These are phyloP conservation scores for Synanceia verrucosa DNA, from an alignment of 2,797 vertebrate species.

Conservation along the genomic window DNA sequence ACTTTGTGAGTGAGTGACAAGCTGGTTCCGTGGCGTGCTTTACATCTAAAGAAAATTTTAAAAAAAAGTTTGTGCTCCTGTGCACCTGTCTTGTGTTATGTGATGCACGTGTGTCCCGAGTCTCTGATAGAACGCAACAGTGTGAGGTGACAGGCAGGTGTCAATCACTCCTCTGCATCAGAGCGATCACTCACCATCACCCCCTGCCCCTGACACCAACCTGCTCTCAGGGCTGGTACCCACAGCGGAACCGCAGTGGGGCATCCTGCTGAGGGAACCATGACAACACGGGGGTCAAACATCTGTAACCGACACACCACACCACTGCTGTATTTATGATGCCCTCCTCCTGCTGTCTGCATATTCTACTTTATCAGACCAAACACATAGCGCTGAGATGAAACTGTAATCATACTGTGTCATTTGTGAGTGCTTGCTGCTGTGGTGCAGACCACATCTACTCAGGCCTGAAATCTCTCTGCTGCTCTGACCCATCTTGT, in stretches of 20 bases:
- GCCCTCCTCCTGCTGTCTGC: background rate
- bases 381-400: background rate
- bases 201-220: conserved; percentile 68
- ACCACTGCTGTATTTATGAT: conserved; percentile 8
- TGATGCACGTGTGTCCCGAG: conserved; percentile 34
- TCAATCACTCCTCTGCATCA: conserved; percentile 57
- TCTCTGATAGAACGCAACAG: conserved; percentile 39
- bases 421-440: background rate
- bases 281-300: conserved; percentile 74
- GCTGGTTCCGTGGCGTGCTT: conserved; percentile 4
- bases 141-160: conserved; percentile 73
- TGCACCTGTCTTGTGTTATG: background rate
- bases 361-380: background rate
- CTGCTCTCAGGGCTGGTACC: conserved; percentile 82
- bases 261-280: conserved; percentile 82
- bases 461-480: conserved; percentile 46
- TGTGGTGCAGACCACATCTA: background rate
- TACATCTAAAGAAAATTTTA: background rate
- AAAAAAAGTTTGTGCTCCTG: background rate
- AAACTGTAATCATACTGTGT: conserved; percentile 5
- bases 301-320: conserved; percentile 26
- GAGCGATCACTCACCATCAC: conserved; percentile 80
- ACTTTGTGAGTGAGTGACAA: conserved; percentile 47
- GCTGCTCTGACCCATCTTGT: conserved; percentile 36
- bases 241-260: conserved; percentile 82